Conservation (phyloP, 30 jellyfish, hydroid and myxozoan species). For the Phacellophora camtschatica region DNA sequence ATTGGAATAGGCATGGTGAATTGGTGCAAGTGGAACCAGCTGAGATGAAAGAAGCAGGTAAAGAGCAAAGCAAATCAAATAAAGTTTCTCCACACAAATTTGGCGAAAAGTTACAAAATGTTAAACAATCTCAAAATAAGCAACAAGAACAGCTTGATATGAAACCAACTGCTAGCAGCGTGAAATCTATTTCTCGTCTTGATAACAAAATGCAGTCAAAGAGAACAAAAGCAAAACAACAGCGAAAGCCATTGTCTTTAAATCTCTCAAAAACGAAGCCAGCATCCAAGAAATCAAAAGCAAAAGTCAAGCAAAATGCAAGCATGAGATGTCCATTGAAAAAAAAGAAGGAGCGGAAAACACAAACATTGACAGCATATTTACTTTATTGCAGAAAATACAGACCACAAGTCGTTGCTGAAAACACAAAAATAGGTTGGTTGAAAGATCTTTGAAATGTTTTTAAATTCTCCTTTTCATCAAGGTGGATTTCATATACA, state of each 20-base stretch:
- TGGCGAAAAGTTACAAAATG: background rate
- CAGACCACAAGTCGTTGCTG: constrained; percentile 70
- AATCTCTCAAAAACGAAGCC: background rate
- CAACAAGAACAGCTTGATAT: too few relatives aligned
- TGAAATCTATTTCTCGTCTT: background rate
- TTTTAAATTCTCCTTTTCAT: too few relatives aligned
- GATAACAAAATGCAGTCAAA: background rate
- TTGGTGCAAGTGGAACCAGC: constrained; percentile 73
- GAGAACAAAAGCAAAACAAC: background rate
- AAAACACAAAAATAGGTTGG: constrained; percentile 79
- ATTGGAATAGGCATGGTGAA: constrained; percentile 68
- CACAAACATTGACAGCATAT: constrained; percentile 93
- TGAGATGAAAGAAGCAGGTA: constrained; percentile 12
- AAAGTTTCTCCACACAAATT: background rate
- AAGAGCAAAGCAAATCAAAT: background rate
- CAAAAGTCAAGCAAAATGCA: background rate
- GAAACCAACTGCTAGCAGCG: background rate
- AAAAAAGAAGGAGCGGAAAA: constrained; percentile 77
- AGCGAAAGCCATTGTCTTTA: background rate
- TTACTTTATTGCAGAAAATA: constrained; percentile 80
- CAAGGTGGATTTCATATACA: too few relatives aligned
- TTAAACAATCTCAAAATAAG: too few relatives aligned
- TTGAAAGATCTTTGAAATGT: too few relatives aligned
- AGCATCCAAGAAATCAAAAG: background rate
- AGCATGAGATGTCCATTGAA: background rate